Base-by-base conservation (phyloP, 2,888 invertebrate genomes). In the Germaria angustata region DNA sequence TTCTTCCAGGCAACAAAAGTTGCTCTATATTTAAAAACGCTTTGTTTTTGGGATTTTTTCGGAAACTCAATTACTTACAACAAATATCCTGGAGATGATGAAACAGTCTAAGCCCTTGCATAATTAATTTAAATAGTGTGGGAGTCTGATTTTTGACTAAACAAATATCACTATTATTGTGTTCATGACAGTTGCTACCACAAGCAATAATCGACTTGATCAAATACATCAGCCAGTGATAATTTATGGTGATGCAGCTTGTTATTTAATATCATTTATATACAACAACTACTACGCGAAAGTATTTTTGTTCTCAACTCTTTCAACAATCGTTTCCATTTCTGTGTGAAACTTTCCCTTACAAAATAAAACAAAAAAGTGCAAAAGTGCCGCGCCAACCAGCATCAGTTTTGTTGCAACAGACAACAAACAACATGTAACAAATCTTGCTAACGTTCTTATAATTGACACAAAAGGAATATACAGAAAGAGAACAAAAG, bases 401-500 rank as follows among this genome's bases (percentile, higher is more conserved):
- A 53, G 13, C 36, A 15, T 51, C 46, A 46, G 66, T 22, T n/a
- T n/a, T 65, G 34, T 8, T 28, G 59, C 75, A 41, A 22, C 20
- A 72, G 7, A 9, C 39, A 41, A 24, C 57, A 22, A 41, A 34
- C 53, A 41, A 51, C 8, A 44, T 17, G 66, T 34, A 76, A 69
- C 71, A 71, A 69, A 61, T 46, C 57, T 79, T 22, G 22, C 44
- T 24, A 79, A 55, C 57, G 44, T 68, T 80, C 59, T 73, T 51
- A 34, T 66, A 79, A 59, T 71, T 59, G 51, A 73, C 59, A 49
- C 4, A 71, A 41, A 51, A 36, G 36, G 24, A 8, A 72, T 2
- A 4, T 13, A n/a, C 24, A 7, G 9, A 17, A 8, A 1, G 4
- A n/a, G 6, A 11, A 34, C 53, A 5, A 66, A 15, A 51, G 24